A percentile compares a stretch with the other conserved stretches of the same genome.
These are phyloP conservation scores for Halictus quadricinctus DNA, from an alignment of 2,888 invertebrate species.

Conservation along the genomic window DNA sequence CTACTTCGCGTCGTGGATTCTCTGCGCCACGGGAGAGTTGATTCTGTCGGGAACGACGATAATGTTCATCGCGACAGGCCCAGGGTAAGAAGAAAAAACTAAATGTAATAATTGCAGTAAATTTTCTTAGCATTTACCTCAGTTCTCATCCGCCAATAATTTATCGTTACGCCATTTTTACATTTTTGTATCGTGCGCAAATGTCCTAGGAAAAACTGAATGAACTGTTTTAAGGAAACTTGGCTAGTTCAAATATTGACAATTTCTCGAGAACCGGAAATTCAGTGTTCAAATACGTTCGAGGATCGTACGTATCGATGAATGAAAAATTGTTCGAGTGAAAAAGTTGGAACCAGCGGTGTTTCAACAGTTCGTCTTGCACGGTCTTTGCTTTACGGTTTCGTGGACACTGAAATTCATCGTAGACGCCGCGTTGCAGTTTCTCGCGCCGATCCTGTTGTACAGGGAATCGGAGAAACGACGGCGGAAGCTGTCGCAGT, in stretches of 20 bases:
- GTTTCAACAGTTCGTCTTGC: not conserved
- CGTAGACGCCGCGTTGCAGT: not conserved
- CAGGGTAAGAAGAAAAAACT: too few species aligned
- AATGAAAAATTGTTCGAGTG: not conserved
- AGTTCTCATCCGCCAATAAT: too few species aligned
- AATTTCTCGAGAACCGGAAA: too few species aligned
- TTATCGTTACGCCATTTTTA: too few species aligned
- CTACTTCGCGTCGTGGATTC: too few species aligned
- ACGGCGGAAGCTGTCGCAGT: conserved; percentile 1
- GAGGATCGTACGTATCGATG: not conserved
- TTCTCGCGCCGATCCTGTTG: not conserved
- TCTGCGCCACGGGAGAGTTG: conserved; percentile 4
- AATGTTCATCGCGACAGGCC: not conserved
- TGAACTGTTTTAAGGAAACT: too few species aligned
- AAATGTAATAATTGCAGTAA: too few species aligned
- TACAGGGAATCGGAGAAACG: not conserved
- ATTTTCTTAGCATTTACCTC: too few species aligned
- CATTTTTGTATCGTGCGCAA: too few species aligned
- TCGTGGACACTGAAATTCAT: not conserved
- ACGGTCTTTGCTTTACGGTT: not conserved
- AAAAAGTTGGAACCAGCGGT: not conserved
- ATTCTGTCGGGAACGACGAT: not conserved
- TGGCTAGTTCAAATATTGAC: too few species aligned
- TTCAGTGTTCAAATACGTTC: not conserved
- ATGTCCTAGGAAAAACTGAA: too few species aligned